Base-by-base conservation (phyloP, 2,888 invertebrate genomes). In the Tetramorium bicarinatum region DNA sequence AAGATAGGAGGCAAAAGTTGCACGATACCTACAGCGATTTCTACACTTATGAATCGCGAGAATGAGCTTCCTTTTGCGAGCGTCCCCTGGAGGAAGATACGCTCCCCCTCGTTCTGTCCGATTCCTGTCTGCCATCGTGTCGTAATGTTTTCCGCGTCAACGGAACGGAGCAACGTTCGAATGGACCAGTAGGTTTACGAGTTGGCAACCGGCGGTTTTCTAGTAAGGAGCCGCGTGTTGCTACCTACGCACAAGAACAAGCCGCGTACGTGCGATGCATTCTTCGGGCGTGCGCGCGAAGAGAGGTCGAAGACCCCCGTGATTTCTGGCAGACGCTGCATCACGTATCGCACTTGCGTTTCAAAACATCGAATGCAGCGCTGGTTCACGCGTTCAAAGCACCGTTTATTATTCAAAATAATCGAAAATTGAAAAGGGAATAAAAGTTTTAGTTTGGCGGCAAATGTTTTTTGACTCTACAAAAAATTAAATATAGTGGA, bases 241-340 rank as follows among this genome's bases (percentile, higher is more conserved):
- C 69, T 79, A 69, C 79, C 69, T 69, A 79, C 69, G 69, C 79
- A 69, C 59, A 79, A 79, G 79, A 79, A 79, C 79, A 61, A 69
- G 79, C 47, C 59, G 79, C 71, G 79, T 80, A 80, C 79, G 71
- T 80, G 79, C 79, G 71, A 61, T 71, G 79, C 79, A 80, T 80
- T 80, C 79, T 71, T 71, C n/a, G 38, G 34, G 21, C 25, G 59
- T 21, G 67, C 44, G 47, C 67, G 69, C 79, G 59, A 79, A 69
- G 79, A 49, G 47, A 80, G 79, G 79, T 80, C 79, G 71, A 38
- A 59, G 69, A 80, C 71, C 79, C n/a, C 21, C 59, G 47, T 59
- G 59, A 47, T 80, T 80, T 71, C 79, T 80, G 69, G 71, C 71
- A 61, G 47, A 80, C 59, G 59, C 47, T 25, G 59, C 7, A 25